Evolutionary conservation across 1,140 invertebrate genomes (phyloP).

Genomic region (Uloborus diversus): DNA sequence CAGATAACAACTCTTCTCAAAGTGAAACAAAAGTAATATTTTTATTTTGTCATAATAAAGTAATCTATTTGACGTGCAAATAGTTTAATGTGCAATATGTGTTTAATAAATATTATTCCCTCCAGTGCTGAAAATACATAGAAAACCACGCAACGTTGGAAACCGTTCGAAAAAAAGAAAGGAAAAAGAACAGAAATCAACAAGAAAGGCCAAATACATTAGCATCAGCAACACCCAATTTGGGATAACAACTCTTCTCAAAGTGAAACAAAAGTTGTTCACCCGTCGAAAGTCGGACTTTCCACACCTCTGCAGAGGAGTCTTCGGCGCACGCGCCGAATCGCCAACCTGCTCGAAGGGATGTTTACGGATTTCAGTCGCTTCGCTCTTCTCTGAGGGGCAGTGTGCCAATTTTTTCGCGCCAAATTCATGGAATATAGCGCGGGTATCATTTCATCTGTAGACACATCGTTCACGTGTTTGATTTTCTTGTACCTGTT

Average conservation of each 20-base stretch:
- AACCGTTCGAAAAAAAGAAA: no score
- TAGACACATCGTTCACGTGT: background rate
- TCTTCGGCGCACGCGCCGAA: background rate
- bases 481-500: conserved; percentile 7
- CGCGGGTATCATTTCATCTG: background rate
- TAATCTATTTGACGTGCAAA: no score
- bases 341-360: background rate
- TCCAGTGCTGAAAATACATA: no score
- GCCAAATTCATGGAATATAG: background rate
- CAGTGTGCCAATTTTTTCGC: conserved; percentile 38
- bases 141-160: no score
- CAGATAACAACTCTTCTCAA: no score
- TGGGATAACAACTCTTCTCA: background rate
- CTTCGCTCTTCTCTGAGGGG: background rate
- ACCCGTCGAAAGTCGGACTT: conserved; percentile 27
- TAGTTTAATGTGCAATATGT: no score
- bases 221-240: no score
- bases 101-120: no score
- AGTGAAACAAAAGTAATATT: no score
- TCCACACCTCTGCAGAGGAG: conserved; percentile 27
- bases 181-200: no score
- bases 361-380: conserved; percentile 30
- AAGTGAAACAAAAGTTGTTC: conserved; percentile 39
- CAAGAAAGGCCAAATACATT: no score
- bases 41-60: no score